Percentiles rank a stretch among this genome's conserved stretches.
Conservation (phyloP, 1,140 invertebrate species). For the Aphelenchoides avenae region DNA sequence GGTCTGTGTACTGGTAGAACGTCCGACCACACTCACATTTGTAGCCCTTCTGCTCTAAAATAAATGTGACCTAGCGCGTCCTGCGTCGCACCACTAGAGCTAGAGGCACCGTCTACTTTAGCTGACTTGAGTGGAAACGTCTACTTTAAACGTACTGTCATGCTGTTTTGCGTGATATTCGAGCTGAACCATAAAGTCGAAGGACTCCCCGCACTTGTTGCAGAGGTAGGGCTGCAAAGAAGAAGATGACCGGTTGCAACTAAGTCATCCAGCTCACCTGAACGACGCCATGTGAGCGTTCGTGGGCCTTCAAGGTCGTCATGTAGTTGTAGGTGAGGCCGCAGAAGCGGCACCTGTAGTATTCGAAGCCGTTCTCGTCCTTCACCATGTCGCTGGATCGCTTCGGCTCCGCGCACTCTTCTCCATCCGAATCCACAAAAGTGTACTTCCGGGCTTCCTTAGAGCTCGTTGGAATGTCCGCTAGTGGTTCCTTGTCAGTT, state of each 20-base stretch:
- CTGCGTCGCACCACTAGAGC: conserved; percentile 8
- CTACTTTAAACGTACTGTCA: conserved; percentile 36
- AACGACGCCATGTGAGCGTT: conserved; percentile 54
- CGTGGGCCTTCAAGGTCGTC: conserved; percentile 58
- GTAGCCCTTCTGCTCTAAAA: conserved; percentile 56
- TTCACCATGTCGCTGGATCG: too few relatives aligned
- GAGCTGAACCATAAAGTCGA: conserved; percentile 56
- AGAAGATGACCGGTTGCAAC: background rate
- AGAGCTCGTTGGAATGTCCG: too few relatives aligned
- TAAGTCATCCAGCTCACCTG: conserved; percentile 20
- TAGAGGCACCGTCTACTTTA: background rate
- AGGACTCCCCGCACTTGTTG: conserved; percentile 55
- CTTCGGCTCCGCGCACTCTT: too few relatives aligned
- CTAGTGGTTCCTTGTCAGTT: too few relatives aligned
- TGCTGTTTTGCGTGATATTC: conserved; percentile 56
- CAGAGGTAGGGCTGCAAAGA: conserved; percentile 53
- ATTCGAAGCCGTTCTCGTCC: conserved; percentile 47
- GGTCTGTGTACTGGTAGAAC: conserved; percentile 56
- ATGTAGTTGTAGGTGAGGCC: conserved; percentile 59
- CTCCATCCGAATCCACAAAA: too few relatives aligned
- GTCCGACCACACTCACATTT: conserved; percentile 59
- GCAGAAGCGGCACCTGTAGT: conserved; percentile 58
- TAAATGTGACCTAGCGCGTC: too few relatives aligned
- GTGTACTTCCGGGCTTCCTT: too few relatives aligned
- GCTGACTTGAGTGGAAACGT: background rate